Conservation (phyloP, 2,797 vertebrate genomes). For the Malurus leucopterus region DNA sequence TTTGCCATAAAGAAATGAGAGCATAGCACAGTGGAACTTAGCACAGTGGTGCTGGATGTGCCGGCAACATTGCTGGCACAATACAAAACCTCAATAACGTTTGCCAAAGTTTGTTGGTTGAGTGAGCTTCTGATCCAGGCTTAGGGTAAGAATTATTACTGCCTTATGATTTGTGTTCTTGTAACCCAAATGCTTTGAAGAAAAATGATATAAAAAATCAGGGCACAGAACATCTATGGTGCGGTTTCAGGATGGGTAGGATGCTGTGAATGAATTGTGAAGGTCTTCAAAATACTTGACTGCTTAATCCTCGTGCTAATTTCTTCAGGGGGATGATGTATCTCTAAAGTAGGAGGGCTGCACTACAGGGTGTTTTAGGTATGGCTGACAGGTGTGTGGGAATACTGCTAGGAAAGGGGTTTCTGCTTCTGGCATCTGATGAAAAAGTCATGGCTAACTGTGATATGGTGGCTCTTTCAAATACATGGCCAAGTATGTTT, state of each 20-base stretch:
- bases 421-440: background rate
- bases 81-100: background rate
- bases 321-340: background rate
- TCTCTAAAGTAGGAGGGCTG: background rate
- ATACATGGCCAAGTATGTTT: accelerated
- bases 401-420: background rate
- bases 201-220: background rate
- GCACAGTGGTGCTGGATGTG: background rate
- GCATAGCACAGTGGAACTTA: background rate
- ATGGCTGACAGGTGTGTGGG: background rate
- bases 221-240: background rate
- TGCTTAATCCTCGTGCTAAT: background rate
- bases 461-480: background rate
- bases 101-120: background rate
- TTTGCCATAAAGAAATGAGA: background rate
- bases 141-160: background rate
- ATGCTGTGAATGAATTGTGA: background rate
- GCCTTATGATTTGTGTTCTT: background rate
- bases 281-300: background rate
- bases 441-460: background rate
- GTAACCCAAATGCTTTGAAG: background rate
- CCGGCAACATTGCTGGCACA: background rate
- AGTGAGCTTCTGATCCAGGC: background rate
- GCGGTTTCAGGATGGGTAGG: background rate
- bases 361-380: background rate